Conservation (phyloP, 2,797 vertebrate species). For the Mus minutoides region DNA sequence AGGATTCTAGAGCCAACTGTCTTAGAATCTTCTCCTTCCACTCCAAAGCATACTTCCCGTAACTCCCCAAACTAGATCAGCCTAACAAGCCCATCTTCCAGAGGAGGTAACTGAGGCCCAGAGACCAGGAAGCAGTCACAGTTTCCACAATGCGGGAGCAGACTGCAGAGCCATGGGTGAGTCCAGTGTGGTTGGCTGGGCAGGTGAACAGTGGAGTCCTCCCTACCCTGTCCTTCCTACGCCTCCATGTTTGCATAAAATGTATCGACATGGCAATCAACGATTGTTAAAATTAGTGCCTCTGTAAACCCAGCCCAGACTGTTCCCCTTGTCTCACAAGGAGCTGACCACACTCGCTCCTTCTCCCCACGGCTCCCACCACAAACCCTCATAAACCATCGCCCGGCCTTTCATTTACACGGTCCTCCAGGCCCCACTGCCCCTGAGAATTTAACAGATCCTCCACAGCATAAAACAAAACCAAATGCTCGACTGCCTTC, state of each 20-base stretch:
- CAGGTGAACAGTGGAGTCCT: not conserved
- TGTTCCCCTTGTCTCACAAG: not conserved
- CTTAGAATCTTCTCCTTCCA: not conserved
- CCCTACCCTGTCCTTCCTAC: fast-evolving
- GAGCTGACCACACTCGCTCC: not conserved
- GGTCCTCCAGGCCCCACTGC: slow-evolving; percentile 40
- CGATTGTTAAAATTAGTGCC: not conserved
- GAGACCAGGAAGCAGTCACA: not conserved
- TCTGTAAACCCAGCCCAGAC: not conserved
- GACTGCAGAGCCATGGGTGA: not conserved
- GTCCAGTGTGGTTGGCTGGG: too few relatives aligned
- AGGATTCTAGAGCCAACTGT: too few relatives aligned
- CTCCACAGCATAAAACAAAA: slow-evolving; percentile 77
- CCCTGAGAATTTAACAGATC: slow-evolving; percentile 48
- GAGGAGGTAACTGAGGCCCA: not conserved
- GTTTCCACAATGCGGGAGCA: not conserved
- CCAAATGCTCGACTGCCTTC: slow-evolving; percentile 70
- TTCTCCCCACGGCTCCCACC: not conserved
- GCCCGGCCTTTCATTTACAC: not conserved
- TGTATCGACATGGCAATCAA: not conserved
- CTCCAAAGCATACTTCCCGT: not conserved
- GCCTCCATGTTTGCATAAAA: not conserved
- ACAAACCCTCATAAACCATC: not conserved
- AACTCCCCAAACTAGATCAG: not conserved
- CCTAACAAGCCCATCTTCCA: not conserved